Evolutionary conservation across 2,888 invertebrate genomes (phyloP), one percentile per base, ranked within the genome.

Genomic region (Tuta absoluta): DNA sequence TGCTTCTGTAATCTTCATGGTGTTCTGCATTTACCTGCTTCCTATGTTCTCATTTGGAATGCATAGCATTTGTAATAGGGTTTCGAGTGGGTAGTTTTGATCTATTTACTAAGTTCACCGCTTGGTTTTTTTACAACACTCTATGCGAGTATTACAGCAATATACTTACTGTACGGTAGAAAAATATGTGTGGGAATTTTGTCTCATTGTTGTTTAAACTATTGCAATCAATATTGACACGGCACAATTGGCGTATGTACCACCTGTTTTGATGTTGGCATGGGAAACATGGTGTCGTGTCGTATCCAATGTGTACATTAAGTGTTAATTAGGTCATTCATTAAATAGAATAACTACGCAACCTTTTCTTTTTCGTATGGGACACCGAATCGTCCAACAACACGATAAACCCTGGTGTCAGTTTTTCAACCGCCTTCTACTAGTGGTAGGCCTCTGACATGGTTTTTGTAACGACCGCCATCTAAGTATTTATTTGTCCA

Each of bases 261-360:
- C 45, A 45, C 45, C n/a, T n/a, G 45, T 45, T n/a, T 45, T 45
- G 45, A 17, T n/a, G 45, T 45, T n/a, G 4, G 45, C 45, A 45
- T 45, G 45, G 45, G 45, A 45, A 45, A 45, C n/a, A 17, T 45
- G 45, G n/a, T 45, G n/a, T n/a, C 45, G 45, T 3, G n/a, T n/a
- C n/a, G n/a, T n/a, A n/a, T n/a, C n/a, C n/a, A n/a, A 37, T 11
- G 12, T 37, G 37, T 37, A 37, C 12, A 11, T 37, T 12, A 37
- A 2, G 37, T 12, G 37, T 37, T 1, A 5, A 37, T 1, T 37
- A 8, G 37, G 37, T 4, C 33, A 33, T 3, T 8, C 8, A 8
- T 33, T 7, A 8, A 4, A 7, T 7, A 33, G 8, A 33, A 33
- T 7, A 33, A 33, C 33, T 33, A n/a, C n/a, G n/a, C n/a, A n/a